Evolutionary conservation across 1,140 invertebrate genomes (phyloP).

Genomic region (Eriosoma lanigerum): DNA sequence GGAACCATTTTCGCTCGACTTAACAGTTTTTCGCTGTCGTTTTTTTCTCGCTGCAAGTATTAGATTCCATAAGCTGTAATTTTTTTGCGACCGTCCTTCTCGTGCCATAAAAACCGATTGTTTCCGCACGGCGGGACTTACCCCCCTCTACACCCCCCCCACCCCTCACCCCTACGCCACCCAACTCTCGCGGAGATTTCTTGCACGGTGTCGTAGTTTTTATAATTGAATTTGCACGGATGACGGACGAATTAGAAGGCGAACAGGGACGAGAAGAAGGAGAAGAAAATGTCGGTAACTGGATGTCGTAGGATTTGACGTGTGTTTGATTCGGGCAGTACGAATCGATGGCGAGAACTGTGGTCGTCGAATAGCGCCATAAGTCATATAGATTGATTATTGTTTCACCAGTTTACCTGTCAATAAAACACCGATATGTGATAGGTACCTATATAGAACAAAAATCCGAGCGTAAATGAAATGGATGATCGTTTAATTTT

Average conservation of each 20-base stretch:
- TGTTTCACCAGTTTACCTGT: no score
- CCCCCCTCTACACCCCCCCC: not conserved
- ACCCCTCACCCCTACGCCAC: not conserved
- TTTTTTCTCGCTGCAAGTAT: not conserved
- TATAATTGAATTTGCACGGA: not conserved
- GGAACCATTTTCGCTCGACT: conserved; percentile 39
- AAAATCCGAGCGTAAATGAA: no score
- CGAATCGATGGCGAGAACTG: no score
- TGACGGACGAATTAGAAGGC: not conserved
- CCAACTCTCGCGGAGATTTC: not conserved
- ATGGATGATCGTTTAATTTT: no score
- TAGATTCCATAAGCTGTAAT: conserved; percentile 38
- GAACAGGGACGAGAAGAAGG: not conserved
- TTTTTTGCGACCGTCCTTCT: not conserved
- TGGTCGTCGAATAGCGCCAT: no score
- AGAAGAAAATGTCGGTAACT: not conserved
- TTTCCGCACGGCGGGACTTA: conserved; percentile 10
- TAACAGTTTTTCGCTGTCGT: conserved; percentile 34
- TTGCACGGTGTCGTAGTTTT: not conserved
- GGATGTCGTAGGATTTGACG: no score
- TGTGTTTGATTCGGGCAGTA: no score
- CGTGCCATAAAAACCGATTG: conserved; percentile 37
- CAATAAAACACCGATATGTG: no score
- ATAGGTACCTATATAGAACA: no score
- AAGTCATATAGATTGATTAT: no score